Conservation (phyloP, 2,797 vertebrate genomes). For the Pipistrellus nathusii region DNA sequence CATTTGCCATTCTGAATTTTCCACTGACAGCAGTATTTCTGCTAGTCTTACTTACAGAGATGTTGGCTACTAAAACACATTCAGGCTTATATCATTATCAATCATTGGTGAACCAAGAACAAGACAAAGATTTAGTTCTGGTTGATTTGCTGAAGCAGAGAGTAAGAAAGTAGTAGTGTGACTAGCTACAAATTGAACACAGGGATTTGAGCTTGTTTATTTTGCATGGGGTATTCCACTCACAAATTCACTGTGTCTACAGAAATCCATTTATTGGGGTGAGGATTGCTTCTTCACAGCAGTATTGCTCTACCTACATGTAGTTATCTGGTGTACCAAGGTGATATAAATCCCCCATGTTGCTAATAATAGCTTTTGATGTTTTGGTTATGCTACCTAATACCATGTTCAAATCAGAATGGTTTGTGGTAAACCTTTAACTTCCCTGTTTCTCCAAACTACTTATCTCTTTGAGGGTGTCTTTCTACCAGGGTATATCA, state of each 20-base stretch:
- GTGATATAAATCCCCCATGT: not conserved
- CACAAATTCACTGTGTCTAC: slow-evolving; percentile 47
- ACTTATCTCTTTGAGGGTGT: slow-evolving; percentile 52
- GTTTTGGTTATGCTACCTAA: slow-evolving; percentile 58
- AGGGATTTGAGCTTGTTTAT: slow-evolving; percentile 34
- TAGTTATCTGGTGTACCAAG: not conserved
- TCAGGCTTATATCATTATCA: slow-evolving; percentile 20
- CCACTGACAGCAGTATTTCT: slow-evolving; percentile 61
- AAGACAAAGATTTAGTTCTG: slow-evolving; percentile 13
- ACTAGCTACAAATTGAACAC: slow-evolving; percentile 29
- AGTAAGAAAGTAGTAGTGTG: slow-evolving; percentile 35
- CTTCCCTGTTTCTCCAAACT: slow-evolving; percentile 64
- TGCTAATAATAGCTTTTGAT: slow-evolving; percentile 52
- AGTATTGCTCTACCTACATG: not conserved
- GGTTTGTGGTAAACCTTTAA: slow-evolving; percentile 44
- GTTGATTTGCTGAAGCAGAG: not conserved
- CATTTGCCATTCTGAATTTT: slow-evolving; percentile 64
- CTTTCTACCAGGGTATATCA: slow-evolving; percentile 25
- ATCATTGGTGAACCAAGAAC: slow-evolving; percentile 20
- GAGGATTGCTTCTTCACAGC: not conserved
- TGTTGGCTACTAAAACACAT: slow-evolving; percentile 61
- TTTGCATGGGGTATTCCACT: not conserved
- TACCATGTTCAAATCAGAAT: slow-evolving; percentile 57
- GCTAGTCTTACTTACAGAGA: slow-evolving; percentile 56
- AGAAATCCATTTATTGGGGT: slow-evolving; percentile 21